Percentiles rank a stretch among this genome's conserved stretches.
phyloP scores from a whole-genome alignment of 2,113 vertebrate species.

The Eublepharis macularius region DNA sequence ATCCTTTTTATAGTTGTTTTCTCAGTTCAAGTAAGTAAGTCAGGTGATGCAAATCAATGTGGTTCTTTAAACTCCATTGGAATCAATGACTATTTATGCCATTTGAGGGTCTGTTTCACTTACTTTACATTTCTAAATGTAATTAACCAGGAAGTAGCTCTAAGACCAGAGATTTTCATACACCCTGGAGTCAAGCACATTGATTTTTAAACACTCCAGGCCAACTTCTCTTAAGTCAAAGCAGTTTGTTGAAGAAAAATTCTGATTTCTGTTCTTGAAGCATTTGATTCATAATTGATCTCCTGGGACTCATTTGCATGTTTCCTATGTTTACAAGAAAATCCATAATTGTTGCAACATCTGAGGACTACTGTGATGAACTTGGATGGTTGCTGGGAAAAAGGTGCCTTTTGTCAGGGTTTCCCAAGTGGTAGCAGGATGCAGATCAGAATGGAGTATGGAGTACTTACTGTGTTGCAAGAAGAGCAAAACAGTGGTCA shows the following conservation, averaged over 20 bases:
- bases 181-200: neutral
- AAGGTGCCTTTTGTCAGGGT: neutral
- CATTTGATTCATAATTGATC: constrained; percentile 1
- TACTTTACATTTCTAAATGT: constrained; percentile 40
- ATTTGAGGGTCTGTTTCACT: constrained; percentile 41
- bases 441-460: too few species aligned
- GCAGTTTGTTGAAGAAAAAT: neutral
- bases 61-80: constrained; percentile 43
- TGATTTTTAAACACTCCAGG: constrained; percentile 23
- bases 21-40: constrained; percentile 46
- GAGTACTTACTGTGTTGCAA: neutral
- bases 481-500: too few species aligned
- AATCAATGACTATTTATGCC: constrained; percentile 39
- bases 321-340: neutral
- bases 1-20: constrained; percentile 45
- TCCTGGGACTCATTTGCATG: neutral
- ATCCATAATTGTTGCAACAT: neutral
- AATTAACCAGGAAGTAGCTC: constrained; percentile 23
- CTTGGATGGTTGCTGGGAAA: neutral
- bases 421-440: neutral
- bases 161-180: neutral
- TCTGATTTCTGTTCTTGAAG: neutral
- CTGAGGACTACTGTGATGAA: neutral
- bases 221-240: constrained; percentile 5
- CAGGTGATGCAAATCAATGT: constrained; percentile 46